Conservation (phyloP, 2,888 invertebrate genomes). For the Pyrocoelia pectoralis region DNA sequence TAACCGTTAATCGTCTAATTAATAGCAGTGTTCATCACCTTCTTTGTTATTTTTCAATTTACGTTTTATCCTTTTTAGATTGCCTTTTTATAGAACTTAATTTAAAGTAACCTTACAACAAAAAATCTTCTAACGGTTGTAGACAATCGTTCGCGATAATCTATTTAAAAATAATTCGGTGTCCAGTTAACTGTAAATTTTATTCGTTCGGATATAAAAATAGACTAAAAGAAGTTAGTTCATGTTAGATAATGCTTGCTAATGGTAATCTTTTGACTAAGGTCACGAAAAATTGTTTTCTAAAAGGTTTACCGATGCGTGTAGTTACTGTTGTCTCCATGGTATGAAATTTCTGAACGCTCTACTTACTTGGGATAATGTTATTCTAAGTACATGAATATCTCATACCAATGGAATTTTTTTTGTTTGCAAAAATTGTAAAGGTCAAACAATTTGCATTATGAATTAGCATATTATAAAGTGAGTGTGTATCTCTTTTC, state of each 20-base stretch:
- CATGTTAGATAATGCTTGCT: neutral
- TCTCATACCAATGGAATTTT: neutral
- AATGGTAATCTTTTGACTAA: neutral
- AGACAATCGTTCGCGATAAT: neutral
- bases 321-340: neutral
- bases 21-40: no score
- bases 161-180: neutral
- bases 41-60: no score
- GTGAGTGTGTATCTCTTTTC: neutral
- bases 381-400: neutral
- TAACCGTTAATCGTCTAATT: no score
- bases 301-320: conserved; percentile 1
- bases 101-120: neutral
- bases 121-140: neutral
- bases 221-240: neutral
- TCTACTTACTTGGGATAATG: conserved; percentile 10
- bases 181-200: neutral
- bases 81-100: neutral
- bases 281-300: conserved; percentile 6
- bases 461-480: no score
- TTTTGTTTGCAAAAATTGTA: neutral
- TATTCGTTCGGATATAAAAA: neutral
- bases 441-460: no score
- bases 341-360: conserved; percentile 5
- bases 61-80: neutral